Evolutionary conservation across 2,113 vertebrate species (phyloP), one percentile per base, ranked within the genome.

Genomic region (Phalacrocorax pelagicus): DNA sequence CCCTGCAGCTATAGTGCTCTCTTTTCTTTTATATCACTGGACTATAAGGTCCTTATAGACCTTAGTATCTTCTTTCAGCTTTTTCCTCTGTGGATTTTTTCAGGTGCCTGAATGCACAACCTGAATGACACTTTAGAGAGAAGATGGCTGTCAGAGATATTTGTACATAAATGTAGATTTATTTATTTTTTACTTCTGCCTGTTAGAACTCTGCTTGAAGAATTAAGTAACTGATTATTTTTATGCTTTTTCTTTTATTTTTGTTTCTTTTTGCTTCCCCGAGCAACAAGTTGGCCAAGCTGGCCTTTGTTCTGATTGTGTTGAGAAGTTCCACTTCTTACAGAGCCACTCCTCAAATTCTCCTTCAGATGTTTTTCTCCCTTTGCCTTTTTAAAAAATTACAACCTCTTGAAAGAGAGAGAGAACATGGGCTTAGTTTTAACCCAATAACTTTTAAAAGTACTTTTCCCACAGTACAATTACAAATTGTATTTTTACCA

Each of bases 401-500:
- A 27, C 59, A 86, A 73, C 17, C 19, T 55, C 40, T 66, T 49
- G 4, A 87, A 91, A 81, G 38, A 81, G 67, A 57, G 30, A 77
- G 30, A 77, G 29, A 93, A 78, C 59, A 66, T 6, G 12, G 19
- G 12, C 5, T 91, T 94, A 46, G 42, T 81, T 91, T 91, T 92
- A 95, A 93, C 57, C 36, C 22, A 74, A 54, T 91, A 78, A 78
- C 32, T 73, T 94, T 88, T 70, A 15, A 17, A 94, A 88, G 55
- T 62, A 78, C 22, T 58, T 94, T 92, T 84, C 23, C 63, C 46
- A 40, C 38, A 42, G 23, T 77, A 84, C 27, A 74, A 34, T 73
- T 73, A 92, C 59, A 94, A 80, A 93, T 89, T 74, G 42, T 49
- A 78, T 87, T 96, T 89, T 95, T 91, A 78, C 51, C 65, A 86